A percentile compares a stretch with the other conserved stretches of the same genome.
phyloP scores from a whole-genome alignment of 2,113 vertebrate genomes.

The Tachuris rubrigastra region DNA sequence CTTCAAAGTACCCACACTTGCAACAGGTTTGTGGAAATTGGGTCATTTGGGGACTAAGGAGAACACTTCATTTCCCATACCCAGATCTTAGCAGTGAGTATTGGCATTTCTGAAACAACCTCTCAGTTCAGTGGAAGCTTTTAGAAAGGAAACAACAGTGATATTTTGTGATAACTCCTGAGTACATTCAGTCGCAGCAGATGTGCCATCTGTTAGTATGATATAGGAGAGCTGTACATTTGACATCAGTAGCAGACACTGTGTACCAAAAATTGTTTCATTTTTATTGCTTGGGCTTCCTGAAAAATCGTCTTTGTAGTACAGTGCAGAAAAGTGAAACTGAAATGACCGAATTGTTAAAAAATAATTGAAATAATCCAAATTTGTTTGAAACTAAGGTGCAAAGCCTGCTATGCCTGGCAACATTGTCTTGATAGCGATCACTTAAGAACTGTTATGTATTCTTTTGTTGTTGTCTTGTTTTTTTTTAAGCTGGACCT shows the following conservation, averaged over 20 bases:
- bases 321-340: not conserved
- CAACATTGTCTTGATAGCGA: not conserved
- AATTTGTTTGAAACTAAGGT: conserved; percentile 24
- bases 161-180: not conserved
- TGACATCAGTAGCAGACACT: not conserved
- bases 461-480: conserved; percentile 52
- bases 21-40: not conserved
- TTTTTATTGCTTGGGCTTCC: not conserved
- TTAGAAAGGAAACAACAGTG: not conserved
- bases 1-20: not conserved
- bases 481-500: conserved; percentile 83
- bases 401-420: conserved; percentile 20
- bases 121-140: not conserved
- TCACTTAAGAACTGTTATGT: conserved; percentile 43
- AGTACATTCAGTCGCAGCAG: not conserved
- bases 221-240: not conserved
- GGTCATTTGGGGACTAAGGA: not conserved
- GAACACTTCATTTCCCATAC: not conserved
- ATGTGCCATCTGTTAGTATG: not conserved
- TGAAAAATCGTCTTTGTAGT: not conserved
- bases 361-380: not conserved
- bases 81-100: not conserved
- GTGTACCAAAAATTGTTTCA: not conserved
- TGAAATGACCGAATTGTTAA: not conserved
- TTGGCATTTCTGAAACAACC: not conserved